Evolutionary conservation across 2,113 vertebrate genomes (phyloP).

Genomic region (Myiopsitta monachus): DNA sequence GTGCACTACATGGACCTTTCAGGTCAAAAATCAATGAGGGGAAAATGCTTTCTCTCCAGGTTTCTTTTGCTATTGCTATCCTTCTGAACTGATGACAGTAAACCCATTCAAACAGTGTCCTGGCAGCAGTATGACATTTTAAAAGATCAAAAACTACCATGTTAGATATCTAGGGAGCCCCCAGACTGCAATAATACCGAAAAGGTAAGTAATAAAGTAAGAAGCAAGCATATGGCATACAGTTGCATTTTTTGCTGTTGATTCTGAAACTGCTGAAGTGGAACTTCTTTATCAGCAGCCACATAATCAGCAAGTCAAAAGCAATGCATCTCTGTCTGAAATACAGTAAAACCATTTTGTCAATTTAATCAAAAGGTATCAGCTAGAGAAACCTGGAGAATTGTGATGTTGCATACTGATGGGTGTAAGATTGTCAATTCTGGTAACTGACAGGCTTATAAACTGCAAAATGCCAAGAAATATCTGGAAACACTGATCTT

Average conservation of each 20-base stretch:
- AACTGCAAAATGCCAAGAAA: neutral
- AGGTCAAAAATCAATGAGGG: neutral
- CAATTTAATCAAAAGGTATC: slow-evolving; percentile 32
- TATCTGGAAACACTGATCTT: neutral
- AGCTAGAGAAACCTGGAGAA: neutral
- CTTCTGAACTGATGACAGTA: neutral
- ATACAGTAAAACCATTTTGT: neutral
- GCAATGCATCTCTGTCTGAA: neutral
- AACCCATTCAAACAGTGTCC: neutral
- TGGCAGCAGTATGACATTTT: slow-evolving; percentile 13
- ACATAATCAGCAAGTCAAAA: slow-evolving; percentile 28
- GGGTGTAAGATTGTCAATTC: neutral
- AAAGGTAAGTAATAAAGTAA: slow-evolving; percentile 21
- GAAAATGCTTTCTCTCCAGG: neutral
- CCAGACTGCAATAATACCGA: neutral
- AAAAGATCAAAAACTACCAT: slow-evolving; percentile 6
- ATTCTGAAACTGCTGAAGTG: slow-evolving; percentile 36
- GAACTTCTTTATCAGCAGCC: slow-evolving; percentile 36
- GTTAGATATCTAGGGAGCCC: neutral
- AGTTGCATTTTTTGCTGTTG: slow-evolving; percentile 35
- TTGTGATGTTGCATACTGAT: neutral
- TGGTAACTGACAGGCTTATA: neutral
- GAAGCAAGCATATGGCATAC: neutral
- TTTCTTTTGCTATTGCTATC: neutral
- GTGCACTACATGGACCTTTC: neutral